Base-by-base conservation (phyloP, 2,888 invertebrate genomes). In the Listrodromus nycthemerus region DNA sequence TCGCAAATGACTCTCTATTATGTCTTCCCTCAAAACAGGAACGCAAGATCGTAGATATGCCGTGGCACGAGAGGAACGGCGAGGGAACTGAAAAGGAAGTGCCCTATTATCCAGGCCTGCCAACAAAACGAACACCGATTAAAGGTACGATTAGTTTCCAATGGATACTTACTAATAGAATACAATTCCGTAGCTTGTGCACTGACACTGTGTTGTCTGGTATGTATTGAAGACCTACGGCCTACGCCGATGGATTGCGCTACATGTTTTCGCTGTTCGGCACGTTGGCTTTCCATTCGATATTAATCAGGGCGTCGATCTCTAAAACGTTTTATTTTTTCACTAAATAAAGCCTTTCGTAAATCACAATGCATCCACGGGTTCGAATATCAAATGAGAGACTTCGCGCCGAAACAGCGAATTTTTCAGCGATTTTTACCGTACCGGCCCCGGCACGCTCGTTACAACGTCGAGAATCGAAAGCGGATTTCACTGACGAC, bases 41-140 rank as follows among this genome's bases (percentile, higher is more conserved):
- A 89, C 94, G 94, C 86, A 95, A 95, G 88, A 94, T 95, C 87
- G 94, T 94, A 92, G 97, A 97, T 91, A 96, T 96, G 84, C 97
- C 97, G 1, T 97, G 97, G 97, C 97, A 97, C 93, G 95, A 96
- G 88, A 93, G 94, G 88, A 94, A 94, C 69, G 90, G 94, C 74
- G 94, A 95, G 50, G 95, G 95, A 41, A 92, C 94, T 86, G 95
- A 95, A 92, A 95, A 95, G 87, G 96, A 97, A 87, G 95, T 96
- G 92, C 96, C 96, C 61, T 95, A 94, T 90, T 95, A 95, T 91
- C 95, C 96, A 16, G 95, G 96, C 79, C 96, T 96, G 8, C 96
- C 96, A 27, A 95, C 95, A 71, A 97, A 97, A 94, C 95, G 97
- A 87, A 96, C 97, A 7, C 97, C 97, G 21, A 97, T 98, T 75